These are phyloP conservation scores for Drosophila planitibia DNA, from an alignment of 2,888 invertebrate species.

Conservation along the genomic window DNA sequence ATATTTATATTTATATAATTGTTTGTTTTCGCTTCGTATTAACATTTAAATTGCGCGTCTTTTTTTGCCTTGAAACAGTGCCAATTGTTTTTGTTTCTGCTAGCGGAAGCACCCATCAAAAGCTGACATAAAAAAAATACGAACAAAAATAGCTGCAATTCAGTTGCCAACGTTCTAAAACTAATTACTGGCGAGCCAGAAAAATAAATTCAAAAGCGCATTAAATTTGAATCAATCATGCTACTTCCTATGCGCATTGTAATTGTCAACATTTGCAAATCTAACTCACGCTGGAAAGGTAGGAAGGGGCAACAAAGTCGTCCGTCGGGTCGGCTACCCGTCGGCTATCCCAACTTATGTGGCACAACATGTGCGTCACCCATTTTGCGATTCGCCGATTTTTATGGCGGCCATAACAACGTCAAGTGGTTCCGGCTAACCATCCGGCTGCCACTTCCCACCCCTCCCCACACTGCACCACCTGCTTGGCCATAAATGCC, in stretches of 20 bases:
- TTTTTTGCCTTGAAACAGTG: conserved; percentile 53
- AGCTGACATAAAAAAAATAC: conserved; percentile 42
- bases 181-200: conserved; percentile 64
- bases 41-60: conserved; percentile 12
- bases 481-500: conserved; percentile 57
- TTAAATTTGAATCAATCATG: conserved; percentile 77
- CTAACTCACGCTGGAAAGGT: conserved; percentile 22
- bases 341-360: conserved; percentile 32
- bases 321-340: neutral
- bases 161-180: conserved; percentile 61
- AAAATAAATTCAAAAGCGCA: conserved; percentile 52
- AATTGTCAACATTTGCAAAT: conserved; percentile 52
- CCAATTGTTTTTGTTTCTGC: conserved; percentile 47
- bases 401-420: conserved; percentile 64
- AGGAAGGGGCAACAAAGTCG: conserved; percentile 46
- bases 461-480: neutral
- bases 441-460: neutral
- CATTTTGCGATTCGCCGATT: conserved; percentile 64
- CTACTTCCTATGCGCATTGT: conserved; percentile 30
- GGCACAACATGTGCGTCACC: conserved; percentile 55
- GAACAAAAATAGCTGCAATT: conserved; percentile 9
- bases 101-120: conserved; percentile 66
- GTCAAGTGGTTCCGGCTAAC: conserved; percentile 39
- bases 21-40: conserved; percentile 1
- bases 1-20: neutral